Evolutionary conservation across 2,888 invertebrate species (phyloP).

Genomic region (Nemurella pictetii): DNA sequence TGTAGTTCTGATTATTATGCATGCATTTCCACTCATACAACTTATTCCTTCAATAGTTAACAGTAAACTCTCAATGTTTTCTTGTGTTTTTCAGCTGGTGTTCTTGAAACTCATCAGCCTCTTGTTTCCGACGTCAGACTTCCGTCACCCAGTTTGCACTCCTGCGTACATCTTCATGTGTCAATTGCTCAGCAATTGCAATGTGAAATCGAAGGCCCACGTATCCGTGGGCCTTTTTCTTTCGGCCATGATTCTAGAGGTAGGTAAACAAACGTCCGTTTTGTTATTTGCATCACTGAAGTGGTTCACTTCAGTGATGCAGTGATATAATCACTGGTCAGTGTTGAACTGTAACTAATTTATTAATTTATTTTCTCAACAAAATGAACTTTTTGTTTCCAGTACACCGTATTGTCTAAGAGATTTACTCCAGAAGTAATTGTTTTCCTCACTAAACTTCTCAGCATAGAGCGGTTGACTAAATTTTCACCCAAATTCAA

Average conservation of each 20-base stretch:
- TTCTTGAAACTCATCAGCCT: slow-evolving; percentile 80
- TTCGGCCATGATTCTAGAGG: slow-evolving; percentile 72
- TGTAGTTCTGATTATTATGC: neutral
- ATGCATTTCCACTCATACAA: too few species aligned
- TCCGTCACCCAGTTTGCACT: slow-evolving; percentile 84
- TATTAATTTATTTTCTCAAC: too few species aligned
- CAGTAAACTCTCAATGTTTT: too few species aligned
- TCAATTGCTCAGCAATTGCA: slow-evolving; percentile 70
- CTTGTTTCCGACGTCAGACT: slow-evolving; percentile 89
- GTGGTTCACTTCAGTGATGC: neutral
- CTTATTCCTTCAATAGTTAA: too few species aligned
- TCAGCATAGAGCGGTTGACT: slow-evolving; percentile 62
- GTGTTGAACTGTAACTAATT: too few species aligned
- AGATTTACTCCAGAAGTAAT: slow-evolving; percentile 79
- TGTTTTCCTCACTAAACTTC: slow-evolving; percentile 75
- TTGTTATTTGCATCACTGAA: neutral
- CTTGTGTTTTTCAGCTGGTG: slow-evolving; percentile 58
- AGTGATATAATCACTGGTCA: neutral
- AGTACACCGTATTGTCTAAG: slow-evolving; percentile 78
- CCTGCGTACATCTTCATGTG: slow-evolving; percentile 82
- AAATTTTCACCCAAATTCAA: neutral
- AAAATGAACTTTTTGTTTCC: slow-evolving; percentile 46
- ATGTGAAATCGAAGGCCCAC: slow-evolving; percentile 66
- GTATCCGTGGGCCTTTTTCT: slow-evolving; percentile 78
- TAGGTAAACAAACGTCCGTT: slow-evolving; percentile 49